Evolutionary conservation across 2,888 invertebrate species (phyloP).

Genomic region (Pegoplata infirma): DNA sequence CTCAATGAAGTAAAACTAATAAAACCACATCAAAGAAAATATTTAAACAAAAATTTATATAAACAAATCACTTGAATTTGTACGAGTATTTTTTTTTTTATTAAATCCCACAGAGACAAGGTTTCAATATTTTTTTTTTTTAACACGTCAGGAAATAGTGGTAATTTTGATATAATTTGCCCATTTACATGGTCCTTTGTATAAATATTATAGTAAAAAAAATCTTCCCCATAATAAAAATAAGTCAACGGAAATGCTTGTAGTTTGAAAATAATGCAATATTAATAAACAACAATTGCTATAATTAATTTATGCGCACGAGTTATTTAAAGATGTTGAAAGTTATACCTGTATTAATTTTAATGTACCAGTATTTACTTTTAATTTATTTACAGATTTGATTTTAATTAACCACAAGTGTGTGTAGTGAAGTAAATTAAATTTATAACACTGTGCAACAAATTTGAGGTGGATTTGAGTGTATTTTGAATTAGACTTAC

Average conservation of each 20-base stretch:
- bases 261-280: neutral
- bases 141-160: slow-evolving; percentile 39
- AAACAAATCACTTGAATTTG: neutral
- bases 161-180: slow-evolving; percentile 36
- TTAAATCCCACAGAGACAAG: neutral
- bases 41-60: neutral
- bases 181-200: neutral
- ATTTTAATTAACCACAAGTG: no score
- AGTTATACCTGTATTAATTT: no score
- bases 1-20: neutral
- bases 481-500: no score
- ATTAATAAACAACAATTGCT: neutral
- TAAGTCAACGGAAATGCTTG: neutral
- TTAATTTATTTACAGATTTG: no score
- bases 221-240: no score
- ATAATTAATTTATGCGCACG: neutral
- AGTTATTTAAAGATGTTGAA: no score
- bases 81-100: no score
- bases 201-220: neutral
- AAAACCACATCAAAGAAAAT: neutral
- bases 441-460: no score
- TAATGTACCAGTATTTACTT: no score
- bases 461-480: no score
- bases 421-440: no score
- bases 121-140: neutral